Evolutionary conservation across 2,113 vertebrate species (phyloP).

Genomic region (Progne subis): DNA sequence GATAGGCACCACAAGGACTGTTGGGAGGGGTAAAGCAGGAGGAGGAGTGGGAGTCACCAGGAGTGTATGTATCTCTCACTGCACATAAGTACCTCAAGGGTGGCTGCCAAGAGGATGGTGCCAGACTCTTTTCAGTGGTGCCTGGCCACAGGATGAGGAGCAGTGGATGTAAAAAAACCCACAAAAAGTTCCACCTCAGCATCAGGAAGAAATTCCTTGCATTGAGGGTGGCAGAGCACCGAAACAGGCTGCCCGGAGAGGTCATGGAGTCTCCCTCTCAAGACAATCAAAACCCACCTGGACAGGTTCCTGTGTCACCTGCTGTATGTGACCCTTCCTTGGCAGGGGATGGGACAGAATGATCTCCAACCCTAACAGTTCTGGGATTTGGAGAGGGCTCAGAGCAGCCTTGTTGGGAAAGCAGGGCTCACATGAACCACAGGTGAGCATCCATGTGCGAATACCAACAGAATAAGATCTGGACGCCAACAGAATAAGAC

Average conservation of each 20-base stretch:
- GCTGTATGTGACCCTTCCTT: background rate
- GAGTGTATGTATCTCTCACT: background rate
- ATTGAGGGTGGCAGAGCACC: background rate
- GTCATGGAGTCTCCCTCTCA: background rate
- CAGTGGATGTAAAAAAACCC: background rate
- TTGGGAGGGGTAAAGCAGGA: background rate
- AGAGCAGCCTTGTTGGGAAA: background rate
- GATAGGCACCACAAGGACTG: background rate
- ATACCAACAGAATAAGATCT: background rate
- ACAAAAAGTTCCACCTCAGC: background rate
- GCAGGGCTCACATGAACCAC: background rate
- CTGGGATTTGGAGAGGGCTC: background rate
- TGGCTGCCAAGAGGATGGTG: background rate
- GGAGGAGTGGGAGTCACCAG: background rate
- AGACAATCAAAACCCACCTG: background rate
- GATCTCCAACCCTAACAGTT: background rate
- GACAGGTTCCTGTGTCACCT: background rate
- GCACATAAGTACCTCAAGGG: background rate
- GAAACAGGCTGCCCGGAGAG: background rate
- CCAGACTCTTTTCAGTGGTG: background rate
- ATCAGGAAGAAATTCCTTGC: background rate
- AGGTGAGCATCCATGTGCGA: accelerated
- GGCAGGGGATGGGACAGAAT: background rate
- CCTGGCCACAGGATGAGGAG: background rate
- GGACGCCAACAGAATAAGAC: background rate